These are phyloP conservation scores for Sebastes minor DNA, from an alignment of 2,797 vertebrate species.

Conservation along the genomic window DNA sequence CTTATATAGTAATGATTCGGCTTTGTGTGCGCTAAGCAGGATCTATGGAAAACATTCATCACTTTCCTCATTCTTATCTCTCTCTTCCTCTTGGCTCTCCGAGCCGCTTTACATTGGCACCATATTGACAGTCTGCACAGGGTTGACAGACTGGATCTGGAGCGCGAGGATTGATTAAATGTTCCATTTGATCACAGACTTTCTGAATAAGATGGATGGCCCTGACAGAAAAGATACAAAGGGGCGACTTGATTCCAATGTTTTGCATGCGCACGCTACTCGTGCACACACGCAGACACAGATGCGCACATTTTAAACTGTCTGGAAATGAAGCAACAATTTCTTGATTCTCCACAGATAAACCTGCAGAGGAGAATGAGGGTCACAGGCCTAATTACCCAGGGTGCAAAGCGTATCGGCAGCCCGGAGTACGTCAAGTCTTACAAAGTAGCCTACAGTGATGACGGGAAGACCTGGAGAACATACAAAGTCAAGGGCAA, in stretches of 20 bases:
- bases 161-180: slow-evolving; percentile 67
- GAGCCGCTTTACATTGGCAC: slow-evolving; percentile 49
- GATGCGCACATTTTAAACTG: neutral
- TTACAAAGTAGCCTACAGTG: slow-evolving; percentile 97
- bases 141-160: slow-evolving; percentile 57
- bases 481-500: slow-evolving; percentile 97
- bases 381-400: slow-evolving; percentile 97
- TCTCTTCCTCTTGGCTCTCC: slow-evolving; percentile 18
- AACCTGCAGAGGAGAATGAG: slow-evolving; percentile 98
- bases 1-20: slow-evolving; percentile 11
- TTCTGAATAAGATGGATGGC: slow-evolving; percentile 72
- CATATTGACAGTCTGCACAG: slow-evolving; percentile 56
- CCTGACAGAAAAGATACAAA: slow-evolving; percentile 64
- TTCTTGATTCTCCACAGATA: slow-evolving; percentile 83
- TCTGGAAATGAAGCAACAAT: slow-evolving; percentile 19
- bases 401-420: slow-evolving; percentile 98
- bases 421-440: slow-evolving; percentile 98
- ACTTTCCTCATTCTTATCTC: slow-evolving; percentile 24
- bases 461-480: slow-evolving; percentile 94
- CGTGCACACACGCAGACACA: neutral
- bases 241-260: slow-evolving; percentile 44
- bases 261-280: slow-evolving; percentile 1
- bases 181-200: slow-evolving; percentile 62
- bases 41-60: slow-evolving; percentile 49
- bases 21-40: slow-evolving; percentile 8